A percentile compares a stretch with the other conserved stretches of the same genome.
Evolutionary conservation across 1,140 invertebrate species (phyloP).

Genomic region (Argopecten irradians): DNA sequence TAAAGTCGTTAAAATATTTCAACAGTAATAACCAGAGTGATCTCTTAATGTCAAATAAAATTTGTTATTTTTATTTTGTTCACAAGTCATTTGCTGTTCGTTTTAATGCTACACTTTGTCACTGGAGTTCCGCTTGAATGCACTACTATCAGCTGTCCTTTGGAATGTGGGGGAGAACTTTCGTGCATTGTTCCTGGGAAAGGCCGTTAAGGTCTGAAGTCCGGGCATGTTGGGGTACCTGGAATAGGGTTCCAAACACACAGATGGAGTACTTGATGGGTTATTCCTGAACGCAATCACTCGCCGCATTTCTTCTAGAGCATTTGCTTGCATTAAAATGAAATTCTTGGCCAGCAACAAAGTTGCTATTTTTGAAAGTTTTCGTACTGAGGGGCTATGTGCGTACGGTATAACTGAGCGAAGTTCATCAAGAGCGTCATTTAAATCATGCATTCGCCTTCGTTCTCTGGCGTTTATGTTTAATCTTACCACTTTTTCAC

Average conservation of each 20-base stretch:
- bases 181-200: neutral
- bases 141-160: constrained; percentile 7
- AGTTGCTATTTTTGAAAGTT: constrained; percentile 98
- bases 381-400: constrained; percentile 97
- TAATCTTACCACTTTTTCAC: constrained; percentile 62
- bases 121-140: constrained; percentile 9
- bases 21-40: neutral
- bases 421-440: constrained; percentile 76
- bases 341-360: constrained; percentile 98
- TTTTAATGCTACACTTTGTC: constrained; percentile 1
- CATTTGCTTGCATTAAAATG: constrained; percentile 94
- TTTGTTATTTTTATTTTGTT: neutral
- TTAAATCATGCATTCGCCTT: constrained; percentile 77
- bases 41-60: neutral
- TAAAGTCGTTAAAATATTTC: neutral
- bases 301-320: constrained; percentile 75
- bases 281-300: constrained; percentile 70
- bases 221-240: neutral
- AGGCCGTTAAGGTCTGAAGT: neutral
- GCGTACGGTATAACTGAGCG: constrained; percentile 81
- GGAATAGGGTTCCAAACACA: constrained; percentile 60
- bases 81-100: neutral
- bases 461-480: constrained; percentile 76
- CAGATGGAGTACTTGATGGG: constrained; percentile 38
- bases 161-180: neutral